Evolutionary conservation across 2,888 invertebrate genomes (phyloP).

Genomic region (Catocala sponsa): DNA sequence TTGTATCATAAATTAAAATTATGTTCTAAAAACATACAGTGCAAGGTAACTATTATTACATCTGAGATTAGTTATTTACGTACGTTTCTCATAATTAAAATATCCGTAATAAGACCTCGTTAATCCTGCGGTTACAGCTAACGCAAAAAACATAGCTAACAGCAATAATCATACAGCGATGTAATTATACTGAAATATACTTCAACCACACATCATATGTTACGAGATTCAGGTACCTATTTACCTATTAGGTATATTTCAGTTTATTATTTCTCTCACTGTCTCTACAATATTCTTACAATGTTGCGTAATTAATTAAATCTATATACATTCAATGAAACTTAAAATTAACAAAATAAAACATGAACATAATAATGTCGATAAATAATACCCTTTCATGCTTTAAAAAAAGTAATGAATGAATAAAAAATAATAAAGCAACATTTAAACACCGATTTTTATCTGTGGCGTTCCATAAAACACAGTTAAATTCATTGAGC

Average conservation of each 20-base stretch:
- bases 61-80: neutral
- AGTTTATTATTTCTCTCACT: neutral
- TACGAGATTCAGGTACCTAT: neutral
- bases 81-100: conserved; percentile 19
- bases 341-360: neutral
- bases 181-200: neutral
- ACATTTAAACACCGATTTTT: conserved; percentile 16
- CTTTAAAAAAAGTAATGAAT: conserved; percentile 19
- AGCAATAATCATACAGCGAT: neutral
- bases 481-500: conserved; percentile 26
- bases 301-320: neutral
- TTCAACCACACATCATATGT: too few relatives aligned
- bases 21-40: too few relatives aligned
- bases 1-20: too few relatives aligned
- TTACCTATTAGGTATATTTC: neutral
- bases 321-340: neutral
- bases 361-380: neutral
- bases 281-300: neutral
- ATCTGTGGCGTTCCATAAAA: conserved; percentile 26
- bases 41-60: too few relatives aligned
- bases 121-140: conserved; percentile 32
- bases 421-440: conserved; percentile 17
- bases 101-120: conserved; percentile 12
- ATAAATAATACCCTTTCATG: conserved; percentile 9
- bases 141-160: conserved; percentile 19